Percentiles rank a stretch among this genome's conserved stretches.
phyloP scores from a whole-genome alignment of 1,140 invertebrate species.

The Steinernema khuongi region DNA sequence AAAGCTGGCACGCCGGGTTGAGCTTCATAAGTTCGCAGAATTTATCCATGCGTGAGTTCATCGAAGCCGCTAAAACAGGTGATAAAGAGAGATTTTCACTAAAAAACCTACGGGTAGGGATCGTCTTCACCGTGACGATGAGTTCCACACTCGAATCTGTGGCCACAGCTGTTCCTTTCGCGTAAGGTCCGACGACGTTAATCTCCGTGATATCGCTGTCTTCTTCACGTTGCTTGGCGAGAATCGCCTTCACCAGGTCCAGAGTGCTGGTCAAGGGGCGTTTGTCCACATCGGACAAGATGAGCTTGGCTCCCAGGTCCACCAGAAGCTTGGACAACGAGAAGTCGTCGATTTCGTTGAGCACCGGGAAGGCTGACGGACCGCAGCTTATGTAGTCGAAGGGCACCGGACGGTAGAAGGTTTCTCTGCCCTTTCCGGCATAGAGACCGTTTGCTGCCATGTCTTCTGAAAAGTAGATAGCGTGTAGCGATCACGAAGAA shows the following conservation, averaged over 20 bases:
- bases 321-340: neutral
- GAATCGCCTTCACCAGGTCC: neutral
- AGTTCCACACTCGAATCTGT: conserved; percentile 91
- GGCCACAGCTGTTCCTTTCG: conserved; percentile 93
- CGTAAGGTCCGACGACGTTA: conserved; percentile 72
- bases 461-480: neutral
- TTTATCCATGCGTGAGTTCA: conserved; percentile 59
- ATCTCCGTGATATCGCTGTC: neutral
- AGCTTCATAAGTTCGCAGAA: conserved; percentile 29
- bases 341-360: neutral
- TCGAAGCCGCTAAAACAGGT: conserved; percentile 68
- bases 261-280: neutral
- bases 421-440: neutral
- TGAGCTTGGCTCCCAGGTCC: neutral
- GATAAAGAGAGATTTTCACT: conserved; percentile 75
- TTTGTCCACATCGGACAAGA: neutral
- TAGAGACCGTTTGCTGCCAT: neutral
- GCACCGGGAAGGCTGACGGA: neutral
- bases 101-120: conserved; percentile 71
- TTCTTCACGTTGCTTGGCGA: neutral
- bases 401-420: neutral
- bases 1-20: conserved; percentile 10
- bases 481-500: neutral
- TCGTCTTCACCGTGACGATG: conserved; percentile 92
- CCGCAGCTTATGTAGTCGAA: neutral